These are phyloP conservation scores for Psettodes erumei DNA, from an alignment of 2,113 vertebrate genomes.

Conservation along the genomic window DNA sequence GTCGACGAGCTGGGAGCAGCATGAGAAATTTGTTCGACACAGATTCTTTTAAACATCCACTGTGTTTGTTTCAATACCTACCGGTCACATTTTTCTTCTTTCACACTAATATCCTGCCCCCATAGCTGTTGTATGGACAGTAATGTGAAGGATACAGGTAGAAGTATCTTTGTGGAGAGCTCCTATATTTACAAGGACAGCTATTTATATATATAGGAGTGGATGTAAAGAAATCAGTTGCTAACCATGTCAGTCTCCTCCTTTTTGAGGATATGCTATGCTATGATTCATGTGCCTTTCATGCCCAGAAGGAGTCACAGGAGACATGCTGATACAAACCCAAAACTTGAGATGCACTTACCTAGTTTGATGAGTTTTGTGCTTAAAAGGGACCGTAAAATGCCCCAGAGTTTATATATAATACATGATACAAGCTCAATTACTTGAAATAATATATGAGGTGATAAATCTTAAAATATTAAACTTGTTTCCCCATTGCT, in stretches of 20 bases:
- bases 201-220: no score
- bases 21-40: not conserved
- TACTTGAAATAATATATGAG: not conserved
- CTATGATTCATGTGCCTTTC: not conserved
- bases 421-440: not conserved
- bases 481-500: no score
- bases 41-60: not conserved
- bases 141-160: not conserved
- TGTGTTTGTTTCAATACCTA: not conserved
- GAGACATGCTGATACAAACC: not conserved
- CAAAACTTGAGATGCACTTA: not conserved
- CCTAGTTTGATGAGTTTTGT: not conserved
- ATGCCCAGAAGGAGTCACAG: not conserved
- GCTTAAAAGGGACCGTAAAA: not conserved
- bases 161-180: no score
- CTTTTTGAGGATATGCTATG: slow-evolving; percentile 7
- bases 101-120: not conserved
- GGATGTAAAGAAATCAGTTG: no score
- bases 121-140: not conserved
- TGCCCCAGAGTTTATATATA: not conserved
- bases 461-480: not conserved
- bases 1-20: not conserved
- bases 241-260: not conserved
- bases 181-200: no score
- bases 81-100: not conserved